Base-by-base conservation (phyloP, 2,113 vertebrate species). In the Serilophus lunatus region DNA sequence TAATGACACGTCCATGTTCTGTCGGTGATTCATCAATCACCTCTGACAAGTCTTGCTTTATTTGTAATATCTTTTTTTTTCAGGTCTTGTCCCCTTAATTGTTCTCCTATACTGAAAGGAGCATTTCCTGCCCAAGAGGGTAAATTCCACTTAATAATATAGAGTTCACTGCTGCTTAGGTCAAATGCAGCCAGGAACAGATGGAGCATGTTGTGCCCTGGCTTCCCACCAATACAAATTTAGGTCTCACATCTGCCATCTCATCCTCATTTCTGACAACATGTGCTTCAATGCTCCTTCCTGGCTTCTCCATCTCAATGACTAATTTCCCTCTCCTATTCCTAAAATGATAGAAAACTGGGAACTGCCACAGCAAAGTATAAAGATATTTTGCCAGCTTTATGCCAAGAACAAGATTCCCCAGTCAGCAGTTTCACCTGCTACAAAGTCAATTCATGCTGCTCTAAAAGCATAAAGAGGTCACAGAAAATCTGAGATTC, bases 171-270 rank as follows among this genome's bases (percentile, higher is more conserved):
- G 36, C 47, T 38, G 36, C 59, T 45, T 33, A 42, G 63, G 66
- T 77, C 86, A 83, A 26, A 13, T 9, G 33, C 68, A 74, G 45
- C 9, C 71, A 66, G 47, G 47, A 94, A 61, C 76, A 95, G 88
- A 95, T 44, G 82, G 79, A 90, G 35, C 71, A 50, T 59, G 63
- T 54, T 86, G 82, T 79, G 68, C n/a, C 72, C 64, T 94, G 66
- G 76, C 95, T 86, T 77, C 53, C 68, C 71, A 66, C 69, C 72
- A 95, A 81, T 2, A 78, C 33, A 54, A 38, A 89, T 87, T 66
- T 74, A 94, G 69, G 81, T 70, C 69, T 83, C 20, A 17, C 86
- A 94, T 95, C 92, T 95, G 92, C 47, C 72, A 60, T 38, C 64
- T 74, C 40, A 2, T 72, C 61, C 53, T 90, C 59, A 69, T 72